These are phyloP conservation scores for Hiodon tergisus DNA, from an alignment of 2,113 vertebrate species.

Conservation along the genomic window DNA sequence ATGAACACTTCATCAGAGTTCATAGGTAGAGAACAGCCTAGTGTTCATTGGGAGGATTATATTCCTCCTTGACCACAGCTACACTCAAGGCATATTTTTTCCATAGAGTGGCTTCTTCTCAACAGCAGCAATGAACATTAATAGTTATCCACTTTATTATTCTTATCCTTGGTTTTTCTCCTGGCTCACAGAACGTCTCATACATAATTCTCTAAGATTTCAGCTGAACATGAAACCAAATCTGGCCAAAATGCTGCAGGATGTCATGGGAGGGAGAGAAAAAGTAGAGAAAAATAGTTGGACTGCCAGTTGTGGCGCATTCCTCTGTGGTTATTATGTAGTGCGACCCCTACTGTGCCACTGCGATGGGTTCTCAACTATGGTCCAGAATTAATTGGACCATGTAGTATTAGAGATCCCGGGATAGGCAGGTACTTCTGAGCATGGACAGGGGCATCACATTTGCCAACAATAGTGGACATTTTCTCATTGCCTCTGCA, in stretches of 20 bases:
- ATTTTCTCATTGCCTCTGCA: background rate
- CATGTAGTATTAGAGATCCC: background rate
- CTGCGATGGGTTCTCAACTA: background rate
- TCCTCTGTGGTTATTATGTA: conserved; percentile 1
- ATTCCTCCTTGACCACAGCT: conserved; percentile 9
- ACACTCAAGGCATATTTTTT: conserved; percentile 5
- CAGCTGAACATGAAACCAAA: conserved; percentile 1
- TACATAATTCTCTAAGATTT: conserved; percentile 20
- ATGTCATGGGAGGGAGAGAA: conserved; percentile 32
- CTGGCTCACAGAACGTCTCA: conserved; percentile 13
- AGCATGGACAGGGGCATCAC: background rate
- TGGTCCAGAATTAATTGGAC: background rate
- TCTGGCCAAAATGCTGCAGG: conserved; percentile 10
- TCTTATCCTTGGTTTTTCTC: background rate
- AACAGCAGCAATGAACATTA: conserved; percentile 23
- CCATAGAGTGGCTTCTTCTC: conserved; percentile 16
- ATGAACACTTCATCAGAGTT: background rate
- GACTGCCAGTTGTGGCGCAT: background rate
- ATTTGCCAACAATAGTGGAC: background rate
- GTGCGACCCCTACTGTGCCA: background rate
- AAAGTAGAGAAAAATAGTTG: conserved; percentile 7
- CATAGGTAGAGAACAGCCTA: background rate
- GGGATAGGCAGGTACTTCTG: background rate
- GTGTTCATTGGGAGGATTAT: background rate
- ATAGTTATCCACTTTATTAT: conserved; percentile 20